A percentile compares a stretch with the other conserved stretches of the same genome.
Evolutionary conservation across 2,888 invertebrate genomes (phyloP).

Genomic region (Andrena chrysosceles): DNA sequence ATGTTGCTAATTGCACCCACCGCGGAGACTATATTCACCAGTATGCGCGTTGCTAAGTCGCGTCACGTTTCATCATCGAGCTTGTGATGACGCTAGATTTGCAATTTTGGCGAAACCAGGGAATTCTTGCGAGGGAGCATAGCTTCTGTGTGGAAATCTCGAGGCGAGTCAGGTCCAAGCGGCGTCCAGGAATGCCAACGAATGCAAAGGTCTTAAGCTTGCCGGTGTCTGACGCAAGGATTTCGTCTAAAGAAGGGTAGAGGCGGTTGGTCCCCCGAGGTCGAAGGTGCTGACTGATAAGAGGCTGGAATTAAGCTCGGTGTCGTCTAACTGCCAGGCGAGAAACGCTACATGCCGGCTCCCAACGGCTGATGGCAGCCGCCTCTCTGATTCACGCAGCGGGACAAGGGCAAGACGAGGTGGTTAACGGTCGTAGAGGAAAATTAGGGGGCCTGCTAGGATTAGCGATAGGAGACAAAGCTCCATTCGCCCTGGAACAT

Average conservation of each 20-base stretch:
- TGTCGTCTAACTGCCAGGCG: constrained; percentile 47
- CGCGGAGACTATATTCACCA: too few species aligned
- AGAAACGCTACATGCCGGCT: constrained; percentile 38
- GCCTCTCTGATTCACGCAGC: constrained; percentile 27
- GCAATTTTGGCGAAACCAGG: too few species aligned
- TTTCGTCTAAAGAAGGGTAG: background rate
- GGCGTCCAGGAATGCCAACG: background rate
- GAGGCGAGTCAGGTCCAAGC: background rate
- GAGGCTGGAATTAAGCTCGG: constrained; percentile 66
- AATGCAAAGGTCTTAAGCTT: constrained; percentile 5
- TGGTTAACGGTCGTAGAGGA: constrained; percentile 64
- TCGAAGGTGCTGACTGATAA: constrained; percentile 72
- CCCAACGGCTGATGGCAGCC: background rate
- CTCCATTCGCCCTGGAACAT: constrained; percentile 38
- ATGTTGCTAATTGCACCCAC: background rate
- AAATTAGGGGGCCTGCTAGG: constrained; percentile 66
- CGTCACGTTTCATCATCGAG: background rate
- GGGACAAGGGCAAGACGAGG: constrained; percentile 46
- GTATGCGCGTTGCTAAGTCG: too few species aligned
- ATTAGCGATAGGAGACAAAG: constrained; percentile 66
- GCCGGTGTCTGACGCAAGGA: background rate
- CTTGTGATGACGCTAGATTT: background rate
- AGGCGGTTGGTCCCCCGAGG: constrained; percentile 43
- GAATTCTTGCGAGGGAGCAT: too few species aligned
- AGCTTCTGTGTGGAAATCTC: background rate